Evolutionary conservation across 1,140 invertebrate genomes (phyloP).

Genomic region (Temnothorax nylanderi): DNA sequence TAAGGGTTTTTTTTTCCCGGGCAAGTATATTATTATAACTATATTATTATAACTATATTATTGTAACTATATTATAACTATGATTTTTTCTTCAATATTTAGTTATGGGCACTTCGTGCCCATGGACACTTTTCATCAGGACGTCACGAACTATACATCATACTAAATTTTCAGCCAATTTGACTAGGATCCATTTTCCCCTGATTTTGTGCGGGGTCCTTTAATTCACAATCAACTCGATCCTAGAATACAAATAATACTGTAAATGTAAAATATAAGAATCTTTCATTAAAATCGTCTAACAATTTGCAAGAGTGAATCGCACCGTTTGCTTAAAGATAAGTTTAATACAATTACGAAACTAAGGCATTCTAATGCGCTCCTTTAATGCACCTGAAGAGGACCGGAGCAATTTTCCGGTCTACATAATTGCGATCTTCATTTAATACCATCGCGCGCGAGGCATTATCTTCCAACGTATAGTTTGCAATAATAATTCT

Average conservation of each 20-base stretch:
- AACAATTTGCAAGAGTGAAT: conserved; percentile 1
- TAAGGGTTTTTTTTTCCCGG: no score
- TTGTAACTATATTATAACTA: no score
- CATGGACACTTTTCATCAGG: no score
- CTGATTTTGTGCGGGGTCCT: no score
- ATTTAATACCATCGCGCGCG: neutral
- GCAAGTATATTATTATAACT: no score
- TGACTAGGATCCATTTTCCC: no score
- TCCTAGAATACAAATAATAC: neutral
- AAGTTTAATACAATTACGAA: conserved; percentile 27
- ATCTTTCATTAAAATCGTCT: neutral
- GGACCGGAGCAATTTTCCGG: neutral
- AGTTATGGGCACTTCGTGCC: no score
- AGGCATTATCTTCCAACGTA: conserved; percentile 19
- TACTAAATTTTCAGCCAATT: no score
- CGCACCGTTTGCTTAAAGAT: conserved; percentile 22
- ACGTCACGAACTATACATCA: no score
- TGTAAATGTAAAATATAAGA: neutral
- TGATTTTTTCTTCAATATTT: no score
- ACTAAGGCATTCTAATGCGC: conserved; percentile 2
- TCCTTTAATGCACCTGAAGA: conserved; percentile 21
- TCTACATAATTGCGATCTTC: conserved; percentile 11
- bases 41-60: no score
- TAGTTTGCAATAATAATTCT: conserved; percentile 42
- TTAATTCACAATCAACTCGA: neutral